Evolutionary conservation across 2,113 vertebrate species (phyloP).

Genomic region (Girardinichthys multiradiatus): DNA sequence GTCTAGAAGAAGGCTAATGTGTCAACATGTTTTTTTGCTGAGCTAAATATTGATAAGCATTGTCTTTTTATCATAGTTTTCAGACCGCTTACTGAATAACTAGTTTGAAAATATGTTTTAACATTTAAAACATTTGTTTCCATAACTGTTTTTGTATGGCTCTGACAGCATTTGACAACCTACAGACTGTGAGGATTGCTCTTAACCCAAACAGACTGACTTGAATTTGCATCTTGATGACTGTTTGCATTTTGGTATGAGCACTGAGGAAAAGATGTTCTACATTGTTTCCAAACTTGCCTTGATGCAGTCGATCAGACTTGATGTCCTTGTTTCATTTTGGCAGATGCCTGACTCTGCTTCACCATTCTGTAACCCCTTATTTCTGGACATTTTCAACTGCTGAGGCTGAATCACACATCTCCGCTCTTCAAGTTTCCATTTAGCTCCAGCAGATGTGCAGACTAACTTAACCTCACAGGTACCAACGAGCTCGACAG

Average conservation of each 20-base stretch:
- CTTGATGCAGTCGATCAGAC: conserved; percentile 53
- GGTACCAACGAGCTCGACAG: conserved; percentile 55
- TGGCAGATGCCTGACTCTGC: conserved; percentile 61
- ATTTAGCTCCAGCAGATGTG: conserved; percentile 64
- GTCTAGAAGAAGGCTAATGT: too few species aligned
- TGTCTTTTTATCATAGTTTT: background rate
- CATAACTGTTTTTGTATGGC: background rate
- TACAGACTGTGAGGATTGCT: conserved; percentile 25
- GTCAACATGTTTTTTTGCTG: too few species aligned
- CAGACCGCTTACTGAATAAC: background rate
- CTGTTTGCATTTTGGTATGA: conserved; percentile 48
- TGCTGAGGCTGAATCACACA: conserved; percentile 58
- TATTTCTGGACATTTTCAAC: conserved; percentile 64
- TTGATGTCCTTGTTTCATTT: conserved; percentile 58
- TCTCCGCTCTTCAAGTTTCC: conserved; percentile 38
- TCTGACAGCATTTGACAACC: conserved; percentile 33
- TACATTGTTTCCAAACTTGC: conserved; percentile 44
- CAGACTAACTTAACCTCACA: conserved; percentile 47
- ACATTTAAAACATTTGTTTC: background rate
- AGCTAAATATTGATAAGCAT: background rate
- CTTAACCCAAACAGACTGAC: conserved; percentile 48
- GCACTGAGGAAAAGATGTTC: conserved; percentile 11
- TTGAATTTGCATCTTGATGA: conserved; percentile 70
- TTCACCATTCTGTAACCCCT: conserved; percentile 69
- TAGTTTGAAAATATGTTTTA: background rate